Evolutionary conservation across 92 coral and sea anemone genomes (phyloP).

Genomic region (Siderastrea radians): DNA sequence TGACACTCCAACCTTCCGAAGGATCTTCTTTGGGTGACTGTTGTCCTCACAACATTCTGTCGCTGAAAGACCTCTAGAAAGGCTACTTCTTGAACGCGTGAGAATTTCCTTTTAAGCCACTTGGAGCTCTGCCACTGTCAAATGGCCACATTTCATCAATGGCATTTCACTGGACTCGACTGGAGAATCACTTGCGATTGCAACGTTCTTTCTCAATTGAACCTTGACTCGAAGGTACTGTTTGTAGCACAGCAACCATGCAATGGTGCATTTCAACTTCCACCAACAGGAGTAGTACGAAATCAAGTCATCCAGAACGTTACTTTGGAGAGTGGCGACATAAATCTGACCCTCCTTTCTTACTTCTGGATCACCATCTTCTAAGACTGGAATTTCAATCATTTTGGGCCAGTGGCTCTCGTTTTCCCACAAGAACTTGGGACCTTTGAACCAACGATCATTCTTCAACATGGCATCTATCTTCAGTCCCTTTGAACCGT

Average conservation of each 20-base stretch:
- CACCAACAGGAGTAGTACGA: conserved; percentile 30
- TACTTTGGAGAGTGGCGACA: conserved; percentile 21
- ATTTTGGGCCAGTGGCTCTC: conserved; percentile 65
- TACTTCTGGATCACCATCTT: conserved; percentile 61
- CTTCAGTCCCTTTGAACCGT: conserved; percentile 61
- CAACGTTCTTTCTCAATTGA: not conserved
- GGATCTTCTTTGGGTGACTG: too few relatives aligned
- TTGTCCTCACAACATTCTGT: too few relatives aligned
- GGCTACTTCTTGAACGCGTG: too few relatives aligned
- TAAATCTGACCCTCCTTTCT: conserved; percentile 70
- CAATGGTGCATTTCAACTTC: conserved; percentile 21
- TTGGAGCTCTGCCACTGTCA: too few relatives aligned
- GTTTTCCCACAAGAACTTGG: conserved; percentile 54
- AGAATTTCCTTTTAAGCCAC: too few relatives aligned
- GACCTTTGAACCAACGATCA: conserved; percentile 69
- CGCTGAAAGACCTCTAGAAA: too few relatives aligned
- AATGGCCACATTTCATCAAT: not conserved
- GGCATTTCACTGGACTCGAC: not conserved
- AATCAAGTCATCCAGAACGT: conserved; percentile 26
- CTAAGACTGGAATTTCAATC: conserved; percentile 45
- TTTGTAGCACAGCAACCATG: not conserved
- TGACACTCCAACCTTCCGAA: too few relatives aligned
- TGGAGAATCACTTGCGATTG: not conserved
- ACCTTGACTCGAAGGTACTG: not conserved
- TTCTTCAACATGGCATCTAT: conserved; percentile 51